phyloP scores from a whole-genome alignment of 2,888 invertebrate species.

The Orthonychiurus folsomi region DNA sequence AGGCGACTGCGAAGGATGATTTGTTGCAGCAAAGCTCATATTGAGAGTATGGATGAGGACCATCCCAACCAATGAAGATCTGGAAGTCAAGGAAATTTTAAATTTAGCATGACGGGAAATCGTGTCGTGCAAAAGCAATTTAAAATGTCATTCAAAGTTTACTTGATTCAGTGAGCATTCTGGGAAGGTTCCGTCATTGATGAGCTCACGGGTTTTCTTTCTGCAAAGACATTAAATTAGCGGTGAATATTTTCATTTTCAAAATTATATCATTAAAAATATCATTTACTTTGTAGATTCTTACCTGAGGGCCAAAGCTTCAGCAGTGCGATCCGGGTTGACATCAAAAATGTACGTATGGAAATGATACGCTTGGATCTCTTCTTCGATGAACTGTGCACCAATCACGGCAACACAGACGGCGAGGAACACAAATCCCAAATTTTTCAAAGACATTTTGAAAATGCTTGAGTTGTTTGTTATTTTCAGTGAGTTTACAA shows the following conservation, averaged over 20 bases:
- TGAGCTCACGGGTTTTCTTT: slow-evolving; percentile 8
- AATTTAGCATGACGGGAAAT: too few relatives aligned
- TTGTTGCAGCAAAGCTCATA: slow-evolving; percentile 36
- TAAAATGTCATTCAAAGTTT: too few relatives aligned
- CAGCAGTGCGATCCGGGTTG: slow-evolving; percentile 16
- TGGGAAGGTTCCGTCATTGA: slow-evolving; percentile 16
- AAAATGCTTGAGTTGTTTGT: not conserved
- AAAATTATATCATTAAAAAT: not conserved
- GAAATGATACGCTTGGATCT: slow-evolving; percentile 29
- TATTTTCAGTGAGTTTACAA: too few relatives aligned
- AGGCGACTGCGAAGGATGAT: slow-evolving; percentile 20
- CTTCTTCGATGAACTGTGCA: slow-evolving; percentile 21
- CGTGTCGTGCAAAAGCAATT: too few relatives aligned
- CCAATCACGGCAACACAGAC: slow-evolving; percentile 13
- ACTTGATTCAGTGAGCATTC: slow-evolving; percentile 21
- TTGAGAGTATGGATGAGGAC: slow-evolving; percentile 32
- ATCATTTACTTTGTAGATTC: not conserved
- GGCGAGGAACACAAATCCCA: not conserved
- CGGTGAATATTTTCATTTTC: not conserved
- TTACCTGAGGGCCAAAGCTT: slow-evolving; percentile 25
- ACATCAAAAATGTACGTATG: slow-evolving; percentile 30
- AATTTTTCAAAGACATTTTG: not conserved
- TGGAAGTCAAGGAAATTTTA: slow-evolving; percentile 10
- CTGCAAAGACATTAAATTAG: slow-evolving; percentile 9
- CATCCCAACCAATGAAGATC: slow-evolving; percentile 28